Base-by-base conservation (phyloP, 1,140 invertebrate genomes). In the Popillia japonica region DNA sequence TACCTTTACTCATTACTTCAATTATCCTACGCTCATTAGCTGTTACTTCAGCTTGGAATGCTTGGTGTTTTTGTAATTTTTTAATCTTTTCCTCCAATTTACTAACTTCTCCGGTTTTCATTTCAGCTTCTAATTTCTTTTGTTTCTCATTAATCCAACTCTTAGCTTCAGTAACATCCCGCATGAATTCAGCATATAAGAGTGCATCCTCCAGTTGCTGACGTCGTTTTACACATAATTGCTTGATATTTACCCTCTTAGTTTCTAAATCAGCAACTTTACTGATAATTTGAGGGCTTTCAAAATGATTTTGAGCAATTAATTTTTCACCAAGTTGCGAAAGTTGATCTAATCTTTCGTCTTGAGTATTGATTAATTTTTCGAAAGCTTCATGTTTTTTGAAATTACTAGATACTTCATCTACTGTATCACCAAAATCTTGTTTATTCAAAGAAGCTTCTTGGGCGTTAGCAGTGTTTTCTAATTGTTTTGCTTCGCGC, bases 21-120 rank as follows among this genome's bases (percentile, higher is more conserved):
- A 94, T 91, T 55, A 99, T 95, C 77, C 95, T 90, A 10, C 93
- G 92, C 79, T 95, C 92, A 88, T 99, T 98, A 9, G 97, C 96
- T 0, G 93, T 89, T 44, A 99, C 89, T 87, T 99, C 98, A 0
- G 97, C 96, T 85, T 99, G 95, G 88, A 99, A 99, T 0, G 97
- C 96, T 88, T 99, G 98, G 87, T 99, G 97, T 86, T 98, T 98
- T 87, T 99, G 96, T n/a, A 99, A 88, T 84, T 97, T 96, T 88
- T 98, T 98, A 84, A 99, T 95, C 86, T 96, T 96, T 77, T 96
- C 94, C 83, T 96, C 94, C 4, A 96, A 87, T 85, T 90, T 93
- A 10, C 90, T 92, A 6, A 93, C 92, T 85, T 95, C 93, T 0
- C 91, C 91, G 80, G 90, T 89, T 23, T 88, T 91, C 83, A 84